Evolutionary conservation across 2,113 vertebrate genomes (phyloP).

Genomic region (Sander vitreus): DNA sequence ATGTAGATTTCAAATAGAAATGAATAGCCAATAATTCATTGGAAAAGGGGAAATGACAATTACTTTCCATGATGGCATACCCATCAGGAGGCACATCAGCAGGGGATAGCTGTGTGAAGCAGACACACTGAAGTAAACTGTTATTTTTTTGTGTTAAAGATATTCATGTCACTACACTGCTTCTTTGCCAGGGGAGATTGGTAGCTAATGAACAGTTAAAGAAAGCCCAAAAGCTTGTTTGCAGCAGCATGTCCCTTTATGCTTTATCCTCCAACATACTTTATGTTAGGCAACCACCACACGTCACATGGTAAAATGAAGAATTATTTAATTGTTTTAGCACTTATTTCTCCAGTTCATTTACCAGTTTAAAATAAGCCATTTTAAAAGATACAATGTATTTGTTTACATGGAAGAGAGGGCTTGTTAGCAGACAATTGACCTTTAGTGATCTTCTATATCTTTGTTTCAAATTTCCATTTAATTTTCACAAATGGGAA

Average conservation of each 20-base stretch:
- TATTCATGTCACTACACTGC: conserved; percentile 7
- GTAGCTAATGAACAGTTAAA: conserved; percentile 48
- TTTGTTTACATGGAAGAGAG: conserved; percentile 11
- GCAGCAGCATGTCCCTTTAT: neutral
- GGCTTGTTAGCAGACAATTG: conserved; percentile 45
- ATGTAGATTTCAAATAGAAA: conserved; percentile 70
- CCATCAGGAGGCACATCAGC: conserved; percentile 24
- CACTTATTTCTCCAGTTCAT: conserved; percentile 16
- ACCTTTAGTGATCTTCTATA: conserved; percentile 41
- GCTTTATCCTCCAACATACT: neutral
- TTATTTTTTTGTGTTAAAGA: neutral
- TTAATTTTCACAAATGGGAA: conserved; percentile 55
- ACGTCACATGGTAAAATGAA: neutral
- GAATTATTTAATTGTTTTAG: conserved; percentile 7
- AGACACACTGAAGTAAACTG: conserved; percentile 16
- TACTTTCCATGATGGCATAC: conserved; percentile 32
- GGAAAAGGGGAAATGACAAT: conserved; percentile 48
- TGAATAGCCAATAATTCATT: conserved; percentile 67
- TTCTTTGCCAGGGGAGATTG: conserved; percentile 4
- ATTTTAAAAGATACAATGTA: conserved; percentile 11
- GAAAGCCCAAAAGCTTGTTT: conserved; percentile 9
- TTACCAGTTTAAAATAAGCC: conserved; percentile 16
- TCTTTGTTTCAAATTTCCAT: conserved; percentile 47
- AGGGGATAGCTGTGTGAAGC: conserved; percentile 1
- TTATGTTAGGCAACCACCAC: neutral